These are phyloP conservation scores for Lepidochitona cinerea DNA, from an alignment of 2,888 invertebrate species.

Conservation along the genomic window DNA sequence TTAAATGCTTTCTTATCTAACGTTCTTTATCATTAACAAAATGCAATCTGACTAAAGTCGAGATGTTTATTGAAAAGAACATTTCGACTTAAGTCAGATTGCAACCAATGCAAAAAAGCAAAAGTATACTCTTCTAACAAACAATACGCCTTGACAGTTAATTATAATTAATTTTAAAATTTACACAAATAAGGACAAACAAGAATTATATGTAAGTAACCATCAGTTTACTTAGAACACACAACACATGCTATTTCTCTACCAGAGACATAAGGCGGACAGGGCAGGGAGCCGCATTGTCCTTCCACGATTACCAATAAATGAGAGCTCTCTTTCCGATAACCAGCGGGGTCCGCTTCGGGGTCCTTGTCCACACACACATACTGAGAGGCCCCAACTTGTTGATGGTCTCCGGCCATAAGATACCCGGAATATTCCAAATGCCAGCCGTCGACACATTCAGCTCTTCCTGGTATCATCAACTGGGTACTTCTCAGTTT, in stretches of 20 bases:
- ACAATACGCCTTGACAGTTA: too few species aligned
- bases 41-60: too few species aligned
- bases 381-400: conserved; percentile 17
- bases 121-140: too few species aligned
- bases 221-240: conserved; percentile 34
- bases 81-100: too few species aligned
- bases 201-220: too few species aligned
- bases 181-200: too few species aligned
- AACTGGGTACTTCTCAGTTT: conserved; percentile 10
- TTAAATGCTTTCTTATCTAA: too few species aligned
- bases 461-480: conserved; percentile 33
- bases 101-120: too few species aligned
- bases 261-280: conserved; percentile 35
- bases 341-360: conserved; percentile 26
- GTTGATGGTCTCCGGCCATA: conserved; percentile 25
- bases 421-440: conserved; percentile 40
- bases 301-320: conserved; percentile 32
- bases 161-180: too few species aligned
- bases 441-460: conserved; percentile 36
- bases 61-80: too few species aligned
- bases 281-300: conserved; percentile 41
- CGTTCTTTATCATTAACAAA: too few species aligned
- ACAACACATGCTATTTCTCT: conserved; percentile 39
- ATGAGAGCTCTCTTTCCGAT: conserved; percentile 25
- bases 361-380: conserved; percentile 34